Base-by-base conservation (phyloP, 2,888 invertebrate species). In the Aporophyla nigra region DNA sequence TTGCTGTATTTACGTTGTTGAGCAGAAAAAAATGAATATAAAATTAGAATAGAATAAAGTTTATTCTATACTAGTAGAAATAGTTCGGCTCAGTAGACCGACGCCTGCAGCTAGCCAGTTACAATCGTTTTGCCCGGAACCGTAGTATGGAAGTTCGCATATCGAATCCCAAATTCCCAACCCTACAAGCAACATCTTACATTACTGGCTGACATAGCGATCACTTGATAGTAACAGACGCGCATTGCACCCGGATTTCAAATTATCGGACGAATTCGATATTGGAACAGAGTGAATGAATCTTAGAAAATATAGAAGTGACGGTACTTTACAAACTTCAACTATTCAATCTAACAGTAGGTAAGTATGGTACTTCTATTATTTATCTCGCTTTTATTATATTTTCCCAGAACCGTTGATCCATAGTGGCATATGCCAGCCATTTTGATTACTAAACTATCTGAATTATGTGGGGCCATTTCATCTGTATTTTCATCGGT, bases 361-460 rank as follows among this genome's bases (percentile, higher is more conserved):
- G n/a, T 21, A 54, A 12, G 19, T 46, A 46, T 46, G 24, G 7
- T 46, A 72, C 63, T 80, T 53, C 80, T 63, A 24, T 14, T 1
- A 12, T n/a, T 46, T 21, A 16, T 63, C 24, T 51, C 24, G 14
- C 33, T 33, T 12, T 53, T 56, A 65, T 51, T 12, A 43, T 21
- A 43, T 56, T 77, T 72, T 63, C 16, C 21, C 12, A 56, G 54
- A 58, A 58, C 24, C 43, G 56, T 40, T 24, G 46, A 43, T 43
- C n/a, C 49, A 9, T 51, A 58, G 10, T 49, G 58, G 53, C 40
- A 80, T 27, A 74, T 53, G 74, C 43, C 74, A 53, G 43, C 53
- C 65, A 49, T 54, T 80, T 74, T 78, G 81, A 80, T 65, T 19
- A 65, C 9, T 53, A 4, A 80, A 78, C 74, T 74, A 65, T 74